A percentile compares a stretch with the other conserved stretches of the same genome.
Conservation (phyloP, 2,797 vertebrate species). For the Benthosema pterotum region DNA sequence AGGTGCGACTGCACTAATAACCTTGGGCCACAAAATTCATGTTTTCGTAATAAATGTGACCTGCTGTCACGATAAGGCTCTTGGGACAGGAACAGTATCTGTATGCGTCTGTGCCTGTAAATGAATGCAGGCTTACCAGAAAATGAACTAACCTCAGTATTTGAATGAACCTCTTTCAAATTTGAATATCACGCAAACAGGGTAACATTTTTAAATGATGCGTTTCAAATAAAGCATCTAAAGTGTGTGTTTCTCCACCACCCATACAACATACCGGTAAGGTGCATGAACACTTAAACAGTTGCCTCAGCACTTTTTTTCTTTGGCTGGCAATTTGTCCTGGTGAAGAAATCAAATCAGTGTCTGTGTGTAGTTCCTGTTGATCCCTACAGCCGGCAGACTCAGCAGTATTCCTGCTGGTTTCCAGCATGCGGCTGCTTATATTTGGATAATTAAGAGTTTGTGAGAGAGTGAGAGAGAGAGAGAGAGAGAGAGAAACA, state of each 20-base stretch:
- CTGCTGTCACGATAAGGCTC: too few species aligned
- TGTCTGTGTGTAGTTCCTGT: conserved; percentile 41
- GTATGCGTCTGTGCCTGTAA: too few species aligned
- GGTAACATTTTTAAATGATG: too few species aligned
- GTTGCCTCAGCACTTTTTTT: conserved; percentile 62
- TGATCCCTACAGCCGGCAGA: conserved; percentile 32
- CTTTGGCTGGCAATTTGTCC: conserved; percentile 63
- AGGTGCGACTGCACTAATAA: too few species aligned
- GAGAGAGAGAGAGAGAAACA: conserved; percentile 26
- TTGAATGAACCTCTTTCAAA: too few species aligned
- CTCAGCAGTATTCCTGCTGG: conserved; percentile 57
- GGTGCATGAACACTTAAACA: conserved; percentile 29
- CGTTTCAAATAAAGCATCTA: too few species aligned
- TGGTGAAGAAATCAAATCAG: conserved; percentile 51
- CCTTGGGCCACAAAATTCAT: too few species aligned
- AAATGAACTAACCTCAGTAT: too few species aligned
- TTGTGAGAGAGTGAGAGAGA: background rate
- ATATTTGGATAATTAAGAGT: conserved; percentile 48
- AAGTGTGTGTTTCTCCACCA: conserved; percentile 3
- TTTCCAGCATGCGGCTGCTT: conserved; percentile 52
- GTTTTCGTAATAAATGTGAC: too few species aligned
- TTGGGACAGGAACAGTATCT: too few species aligned
- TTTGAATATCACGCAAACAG: too few species aligned
- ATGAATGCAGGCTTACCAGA: too few species aligned
- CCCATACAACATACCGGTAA: conserved; percentile 29